These are phyloP conservation scores for Catostomus latipinnis DNA, from an alignment of 2,797 vertebrate species.

Conservation along the genomic window DNA sequence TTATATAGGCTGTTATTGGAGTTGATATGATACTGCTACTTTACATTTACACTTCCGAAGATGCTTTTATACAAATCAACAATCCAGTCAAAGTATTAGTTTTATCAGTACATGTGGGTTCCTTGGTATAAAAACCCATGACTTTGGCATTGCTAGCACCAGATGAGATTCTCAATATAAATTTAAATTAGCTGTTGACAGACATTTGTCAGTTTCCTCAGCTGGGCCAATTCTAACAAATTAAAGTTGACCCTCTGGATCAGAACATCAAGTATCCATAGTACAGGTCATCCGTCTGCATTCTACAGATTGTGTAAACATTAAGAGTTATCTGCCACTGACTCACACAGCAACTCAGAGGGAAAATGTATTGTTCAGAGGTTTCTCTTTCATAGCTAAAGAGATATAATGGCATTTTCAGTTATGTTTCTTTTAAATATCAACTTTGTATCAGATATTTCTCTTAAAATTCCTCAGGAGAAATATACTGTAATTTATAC, in stretches of 20 bases:
- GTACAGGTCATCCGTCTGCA: not conserved
- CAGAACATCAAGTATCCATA: not conserved
- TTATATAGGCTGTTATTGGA: not conserved
- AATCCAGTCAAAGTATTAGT: not conserved
- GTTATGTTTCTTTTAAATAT: no score
- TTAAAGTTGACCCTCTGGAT: conserved; percentile 1
- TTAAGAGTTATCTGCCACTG: no score
- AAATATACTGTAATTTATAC: no score
- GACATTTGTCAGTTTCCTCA: not conserved
- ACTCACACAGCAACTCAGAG: no score
- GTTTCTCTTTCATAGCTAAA: no score
- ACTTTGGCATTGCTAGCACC: not conserved
- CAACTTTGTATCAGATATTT: no score
- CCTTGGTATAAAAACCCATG: not conserved
- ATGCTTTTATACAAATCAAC: not conserved
- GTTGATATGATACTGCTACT: not conserved
- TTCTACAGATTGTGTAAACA: no score
- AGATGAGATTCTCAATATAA: not conserved
- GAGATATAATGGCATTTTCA: no score
- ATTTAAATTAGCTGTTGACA: conserved; percentile 15
- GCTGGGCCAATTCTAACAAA: not conserved
- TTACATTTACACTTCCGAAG: not conserved
- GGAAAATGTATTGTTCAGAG: no score
- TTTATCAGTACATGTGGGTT: not conserved
- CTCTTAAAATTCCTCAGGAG: no score